A percentile compares a stretch with the other conserved stretches of the same genome.
phyloP scores from a whole-genome alignment of 1,140 invertebrate species.

The Colletes latitarsis region DNA sequence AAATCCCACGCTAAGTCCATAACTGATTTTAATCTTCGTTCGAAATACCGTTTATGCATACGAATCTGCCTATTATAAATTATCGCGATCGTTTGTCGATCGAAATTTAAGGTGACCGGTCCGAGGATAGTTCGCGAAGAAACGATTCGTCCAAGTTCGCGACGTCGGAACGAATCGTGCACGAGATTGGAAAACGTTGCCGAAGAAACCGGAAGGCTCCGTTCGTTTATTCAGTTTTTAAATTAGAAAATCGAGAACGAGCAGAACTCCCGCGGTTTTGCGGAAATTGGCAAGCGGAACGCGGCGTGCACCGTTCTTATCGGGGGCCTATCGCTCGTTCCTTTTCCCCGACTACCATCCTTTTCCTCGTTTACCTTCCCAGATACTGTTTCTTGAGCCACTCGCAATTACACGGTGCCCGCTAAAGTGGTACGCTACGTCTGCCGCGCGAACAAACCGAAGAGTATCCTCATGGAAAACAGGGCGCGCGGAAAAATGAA shows the following conservation, averaged over 20 bases:
- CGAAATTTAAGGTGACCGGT: background rate
- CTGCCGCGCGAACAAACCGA: background rate
- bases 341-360: constrained; percentile 20
- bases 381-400: constrained; percentile 38
- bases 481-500: background rate
- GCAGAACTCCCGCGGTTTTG: background rate
- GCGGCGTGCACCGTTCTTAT: constrained; percentile 19
- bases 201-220: background rate
- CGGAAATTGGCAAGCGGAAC: constrained; percentile 27
- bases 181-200: background rate
- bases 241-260: constrained; percentile 13
- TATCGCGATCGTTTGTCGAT: no score
- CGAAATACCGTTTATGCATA: no score
- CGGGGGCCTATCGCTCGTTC: constrained; percentile 5
- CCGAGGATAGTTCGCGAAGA: background rate
- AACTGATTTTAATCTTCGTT: no score
- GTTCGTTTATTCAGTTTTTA: constrained; percentile 16
- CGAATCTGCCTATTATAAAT: no score
- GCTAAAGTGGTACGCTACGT: constrained; percentile 20
- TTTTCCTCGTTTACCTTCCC: constrained; percentile 18
- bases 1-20: no score
- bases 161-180: background rate
- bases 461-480: background rate
- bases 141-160: background rate
- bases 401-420: constrained; percentile 38